Evolutionary conservation across 2,113 vertebrate genomes (phyloP).

Genomic region (Zapornia atra): DNA sequence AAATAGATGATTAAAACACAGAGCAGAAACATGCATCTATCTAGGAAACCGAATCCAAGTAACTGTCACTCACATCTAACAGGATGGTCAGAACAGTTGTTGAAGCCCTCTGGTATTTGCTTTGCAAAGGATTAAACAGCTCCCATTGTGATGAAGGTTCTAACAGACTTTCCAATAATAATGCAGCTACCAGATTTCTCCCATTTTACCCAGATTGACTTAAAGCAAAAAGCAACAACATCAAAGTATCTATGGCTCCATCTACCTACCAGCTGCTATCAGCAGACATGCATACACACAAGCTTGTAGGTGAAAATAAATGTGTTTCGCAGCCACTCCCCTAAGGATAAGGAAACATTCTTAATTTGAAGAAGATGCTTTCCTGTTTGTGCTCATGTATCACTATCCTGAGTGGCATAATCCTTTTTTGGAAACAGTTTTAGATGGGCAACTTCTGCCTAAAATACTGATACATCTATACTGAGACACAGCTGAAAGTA

Average conservation of each 20-base stretch:
- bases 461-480: neutral
- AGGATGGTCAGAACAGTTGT: neutral
- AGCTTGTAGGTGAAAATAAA: neutral
- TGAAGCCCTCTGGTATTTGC: neutral
- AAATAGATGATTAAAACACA: neutral
- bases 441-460: neutral
- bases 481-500: neutral
- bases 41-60: neutral
- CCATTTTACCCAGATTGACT: neutral
- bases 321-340: neutral
- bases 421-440: neutral
- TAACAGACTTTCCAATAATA: neutral
- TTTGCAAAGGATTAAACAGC: neutral
- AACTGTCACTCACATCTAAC: neutral
- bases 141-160: neutral
- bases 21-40: neutral
- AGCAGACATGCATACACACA: neutral
- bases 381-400: neutral
- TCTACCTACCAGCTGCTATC: neutral
- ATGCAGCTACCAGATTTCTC: neutral
- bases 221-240: neutral
- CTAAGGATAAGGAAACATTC: neutral
- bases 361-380: neutral
- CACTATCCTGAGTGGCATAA: neutral
- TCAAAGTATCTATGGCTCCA: neutral